Evolutionary conservation across 2,888 invertebrate genomes (phyloP).

Genomic region (Saturnia japonica): DNA sequence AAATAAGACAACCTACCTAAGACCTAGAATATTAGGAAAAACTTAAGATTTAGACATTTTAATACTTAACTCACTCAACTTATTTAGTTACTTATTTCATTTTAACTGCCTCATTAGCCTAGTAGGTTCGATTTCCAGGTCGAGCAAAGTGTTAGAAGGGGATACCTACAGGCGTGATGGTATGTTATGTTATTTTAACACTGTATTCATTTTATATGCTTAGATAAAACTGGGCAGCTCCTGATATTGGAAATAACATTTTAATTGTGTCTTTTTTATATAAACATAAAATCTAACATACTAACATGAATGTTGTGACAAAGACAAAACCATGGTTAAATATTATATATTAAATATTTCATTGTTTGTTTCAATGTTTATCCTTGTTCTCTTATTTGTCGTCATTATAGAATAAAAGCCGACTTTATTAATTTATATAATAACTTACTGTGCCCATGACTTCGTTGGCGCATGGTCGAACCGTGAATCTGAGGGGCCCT

Average conservation of each 20-base stretch:
- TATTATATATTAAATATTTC: slow-evolving; percentile 9
- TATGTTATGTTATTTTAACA: too few species aligned
- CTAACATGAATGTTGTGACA: background rate
- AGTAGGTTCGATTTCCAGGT: too few species aligned
- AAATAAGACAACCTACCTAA: background rate
- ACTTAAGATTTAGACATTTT: too few species aligned
- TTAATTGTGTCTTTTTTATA: background rate
- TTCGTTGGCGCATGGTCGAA: too few species aligned
- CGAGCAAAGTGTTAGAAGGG: too few species aligned
- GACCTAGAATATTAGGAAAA: background rate
- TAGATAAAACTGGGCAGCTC: background rate
- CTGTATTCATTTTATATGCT: background rate
- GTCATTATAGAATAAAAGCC: background rate
- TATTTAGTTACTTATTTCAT: too few species aligned
- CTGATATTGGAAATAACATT: background rate
- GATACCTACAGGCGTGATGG: too few species aligned
- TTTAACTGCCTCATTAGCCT: too few species aligned
- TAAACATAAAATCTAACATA: background rate
- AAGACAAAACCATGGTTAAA: slow-evolving; percentile 8
- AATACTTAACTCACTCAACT: too few species aligned
- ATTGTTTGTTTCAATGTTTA: background rate
- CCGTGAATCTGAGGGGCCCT: too few species aligned
- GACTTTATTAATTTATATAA: too few species aligned
- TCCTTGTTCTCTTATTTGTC: background rate
- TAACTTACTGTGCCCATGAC: too few species aligned